Evolutionary conservation across 2,888 invertebrate genomes (phyloP).

Genomic region (Aphidius colemani): DNA sequence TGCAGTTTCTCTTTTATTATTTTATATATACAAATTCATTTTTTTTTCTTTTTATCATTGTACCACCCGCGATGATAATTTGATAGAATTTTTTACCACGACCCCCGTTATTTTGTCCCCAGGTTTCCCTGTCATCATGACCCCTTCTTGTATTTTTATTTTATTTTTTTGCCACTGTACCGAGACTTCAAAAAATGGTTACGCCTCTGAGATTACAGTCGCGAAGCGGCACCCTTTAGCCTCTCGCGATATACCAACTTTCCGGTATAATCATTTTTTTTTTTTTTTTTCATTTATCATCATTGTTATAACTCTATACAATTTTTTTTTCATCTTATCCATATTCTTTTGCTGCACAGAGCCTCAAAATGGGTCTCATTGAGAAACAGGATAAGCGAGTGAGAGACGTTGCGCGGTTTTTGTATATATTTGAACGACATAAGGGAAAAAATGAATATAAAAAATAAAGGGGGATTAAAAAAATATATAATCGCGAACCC

Average conservation of each 20-base stretch:
- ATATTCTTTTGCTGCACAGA: conserved; percentile 5
- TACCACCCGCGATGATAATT: conserved; percentile 58
- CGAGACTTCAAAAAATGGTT: conserved; percentile 38
- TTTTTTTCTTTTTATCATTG: conserved; percentile 22
- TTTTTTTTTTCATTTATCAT: conserved; percentile 14
- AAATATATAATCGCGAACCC: conserved; percentile 56
- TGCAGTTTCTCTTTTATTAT: conserved; percentile 22
- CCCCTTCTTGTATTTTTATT: no score
- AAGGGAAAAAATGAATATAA: no score
- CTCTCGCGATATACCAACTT: conserved; percentile 32
- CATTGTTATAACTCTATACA: conserved; percentile 4
- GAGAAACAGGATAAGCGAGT: conserved; percentile 7
- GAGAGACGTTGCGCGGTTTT: conserved; percentile 7
- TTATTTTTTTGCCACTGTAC: neutral
- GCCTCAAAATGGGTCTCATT: conserved; percentile 11
- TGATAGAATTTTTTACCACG: conserved; percentile 45
- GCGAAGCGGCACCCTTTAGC: conserved; percentile 39
- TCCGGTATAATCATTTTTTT: conserved; percentile 31
- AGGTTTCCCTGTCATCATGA: no score
- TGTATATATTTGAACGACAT: no score
- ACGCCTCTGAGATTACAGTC: conserved; percentile 53
- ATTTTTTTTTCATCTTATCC: conserved; percentile 17
- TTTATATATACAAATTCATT: conserved; percentile 24
- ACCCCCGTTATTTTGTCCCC: conserved; percentile 43
- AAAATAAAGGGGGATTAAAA: conserved; percentile 15